Percentiles rank a stretch among this genome's conserved stretches.
Evolutionary conservation across 2,888 invertebrate genomes (phyloP).

Genomic region (Chrysolina haemoptera): DNA sequence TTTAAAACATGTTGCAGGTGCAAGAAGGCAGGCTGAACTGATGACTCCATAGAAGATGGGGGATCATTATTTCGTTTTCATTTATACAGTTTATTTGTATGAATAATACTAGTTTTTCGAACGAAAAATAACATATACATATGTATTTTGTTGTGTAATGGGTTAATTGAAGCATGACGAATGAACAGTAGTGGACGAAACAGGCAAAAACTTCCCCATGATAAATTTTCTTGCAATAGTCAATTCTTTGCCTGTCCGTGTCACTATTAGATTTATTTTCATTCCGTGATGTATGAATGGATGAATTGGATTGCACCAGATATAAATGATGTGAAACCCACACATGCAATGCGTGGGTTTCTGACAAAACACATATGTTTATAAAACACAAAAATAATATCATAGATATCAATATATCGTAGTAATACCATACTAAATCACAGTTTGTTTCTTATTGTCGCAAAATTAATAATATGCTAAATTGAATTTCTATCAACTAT

Average conservation of each 20-base stretch:
- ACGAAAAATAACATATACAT: slow-evolving; percentile 26
- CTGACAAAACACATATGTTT: slow-evolving; percentile 53
- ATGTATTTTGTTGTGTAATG: slow-evolving; percentile 43
- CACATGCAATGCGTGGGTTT: slow-evolving; percentile 39
- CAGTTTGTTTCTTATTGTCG: slow-evolving; percentile 46
- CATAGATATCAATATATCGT: slow-evolving; percentile 2
- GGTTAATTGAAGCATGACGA: slow-evolving; percentile 22
- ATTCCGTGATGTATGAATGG: slow-evolving; percentile 2
- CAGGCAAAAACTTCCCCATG: slow-evolving; percentile 13
- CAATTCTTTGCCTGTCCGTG: background rate
- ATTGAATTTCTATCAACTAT: slow-evolving; percentile 35
- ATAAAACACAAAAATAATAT: slow-evolving; percentile 15
- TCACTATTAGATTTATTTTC: background rate
- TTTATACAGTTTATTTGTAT: slow-evolving; percentile 9
- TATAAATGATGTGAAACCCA: slow-evolving; percentile 26
- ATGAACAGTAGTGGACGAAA: slow-evolving; percentile 27
- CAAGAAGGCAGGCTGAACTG: slow-evolving; percentile 21
- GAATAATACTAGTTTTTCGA: slow-evolving; percentile 18
- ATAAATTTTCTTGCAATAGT: slow-evolving; percentile 21
- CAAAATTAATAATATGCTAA: slow-evolving; percentile 23
- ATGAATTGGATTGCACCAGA: slow-evolving; percentile 27
- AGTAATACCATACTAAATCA: slow-evolving; percentile 51
- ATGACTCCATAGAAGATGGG: slow-evolving; percentile 14
- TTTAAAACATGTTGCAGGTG: slow-evolving; percentile 31
- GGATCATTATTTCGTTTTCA: background rate